Evolutionary conservation across 2,797 vertebrate species (phyloP).

Genomic region (Premnoplex brunnescens): DNA sequence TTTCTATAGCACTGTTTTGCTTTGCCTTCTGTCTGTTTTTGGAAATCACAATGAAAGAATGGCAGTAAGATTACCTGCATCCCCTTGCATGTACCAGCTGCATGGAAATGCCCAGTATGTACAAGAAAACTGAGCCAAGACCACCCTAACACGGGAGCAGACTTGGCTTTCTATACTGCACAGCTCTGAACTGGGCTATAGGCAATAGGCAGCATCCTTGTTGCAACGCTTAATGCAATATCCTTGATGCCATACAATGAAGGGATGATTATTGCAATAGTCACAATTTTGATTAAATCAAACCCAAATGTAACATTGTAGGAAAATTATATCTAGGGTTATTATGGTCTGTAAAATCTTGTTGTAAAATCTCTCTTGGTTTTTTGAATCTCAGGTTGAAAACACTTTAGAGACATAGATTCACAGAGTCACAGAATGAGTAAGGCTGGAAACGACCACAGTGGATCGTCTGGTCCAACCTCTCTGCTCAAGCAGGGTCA

Average conservation of each 20-base stretch:
- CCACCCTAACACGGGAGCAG: neutral
- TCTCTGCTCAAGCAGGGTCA: neutral
- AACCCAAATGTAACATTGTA: neutral
- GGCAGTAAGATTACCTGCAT: neutral
- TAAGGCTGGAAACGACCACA: neutral
- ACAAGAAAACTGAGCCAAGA: neutral
- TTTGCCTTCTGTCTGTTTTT: neutral
- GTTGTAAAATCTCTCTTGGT: neutral
- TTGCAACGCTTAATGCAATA: neutral
- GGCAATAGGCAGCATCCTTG: neutral
- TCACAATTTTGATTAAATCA: neutral
- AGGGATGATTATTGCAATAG: neutral
- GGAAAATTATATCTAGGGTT: neutral
- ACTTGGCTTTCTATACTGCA: neutral
- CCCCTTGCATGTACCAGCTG: neutral
- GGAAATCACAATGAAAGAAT: neutral
- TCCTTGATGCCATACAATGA: neutral
- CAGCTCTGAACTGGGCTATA: rapidly evolving
- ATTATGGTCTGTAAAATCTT: neutral
- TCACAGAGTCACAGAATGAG: neutral
- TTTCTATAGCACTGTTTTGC: neutral
- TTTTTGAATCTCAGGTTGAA: neutral
- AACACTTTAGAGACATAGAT: neutral
- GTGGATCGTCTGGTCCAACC: neutral
- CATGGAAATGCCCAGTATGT: neutral